phyloP scores from a whole-genome alignment of 2,797 vertebrate species.

The Luscinia luscinia region DNA sequence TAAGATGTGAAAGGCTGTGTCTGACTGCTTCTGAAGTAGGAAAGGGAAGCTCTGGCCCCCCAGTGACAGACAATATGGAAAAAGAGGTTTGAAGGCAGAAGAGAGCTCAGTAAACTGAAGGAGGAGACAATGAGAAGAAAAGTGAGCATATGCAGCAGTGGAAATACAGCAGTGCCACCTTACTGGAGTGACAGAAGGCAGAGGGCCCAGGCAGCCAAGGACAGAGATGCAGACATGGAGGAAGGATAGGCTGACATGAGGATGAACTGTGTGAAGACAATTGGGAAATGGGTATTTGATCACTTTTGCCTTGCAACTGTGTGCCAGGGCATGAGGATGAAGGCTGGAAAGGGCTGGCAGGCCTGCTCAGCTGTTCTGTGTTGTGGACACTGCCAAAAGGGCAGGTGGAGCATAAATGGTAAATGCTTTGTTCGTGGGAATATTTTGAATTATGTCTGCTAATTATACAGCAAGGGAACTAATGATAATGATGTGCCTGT shows the following conservation, averaged over 20 bases:
- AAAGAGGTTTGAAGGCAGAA: background rate
- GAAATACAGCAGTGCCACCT: background rate
- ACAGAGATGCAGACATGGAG: background rate
- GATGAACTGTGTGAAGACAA: conserved; percentile 15
- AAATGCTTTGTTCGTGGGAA: conserved; percentile 31
- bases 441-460: conserved; percentile 22
- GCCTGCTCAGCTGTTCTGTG: background rate
- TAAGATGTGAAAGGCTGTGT: background rate
- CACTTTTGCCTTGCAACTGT: background rate
- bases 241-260: background rate
- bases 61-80: background rate
- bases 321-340: background rate
- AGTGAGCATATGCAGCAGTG: background rate
- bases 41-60: background rate
- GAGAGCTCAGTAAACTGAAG: background rate
- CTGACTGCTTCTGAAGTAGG: background rate
- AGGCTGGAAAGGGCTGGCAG: conserved; percentile 19
- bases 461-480: conserved; percentile 9
- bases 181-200: conserved; percentile 8
- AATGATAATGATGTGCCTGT: background rate
- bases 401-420: conserved; percentile 44
- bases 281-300: conserved; percentile 17
- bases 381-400: conserved; percentile 22
- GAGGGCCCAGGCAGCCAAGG: background rate
- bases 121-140: background rate